These are phyloP conservation scores for Limnephilus marmoratus DNA, from an alignment of 2,888 invertebrate genomes.

Conservation along the genomic window DNA sequence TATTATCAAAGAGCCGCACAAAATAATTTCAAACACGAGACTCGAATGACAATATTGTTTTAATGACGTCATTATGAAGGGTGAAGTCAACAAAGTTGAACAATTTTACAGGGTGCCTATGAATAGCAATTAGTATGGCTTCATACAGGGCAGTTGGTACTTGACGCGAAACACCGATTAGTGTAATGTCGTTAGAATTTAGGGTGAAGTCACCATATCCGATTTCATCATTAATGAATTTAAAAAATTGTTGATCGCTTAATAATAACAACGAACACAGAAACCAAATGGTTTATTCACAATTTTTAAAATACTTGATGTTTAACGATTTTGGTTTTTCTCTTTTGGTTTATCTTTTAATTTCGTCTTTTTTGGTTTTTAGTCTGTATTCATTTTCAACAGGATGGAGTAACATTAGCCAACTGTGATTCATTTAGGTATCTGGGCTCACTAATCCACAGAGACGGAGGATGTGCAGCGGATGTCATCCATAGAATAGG, in stretches of 20 bases:
- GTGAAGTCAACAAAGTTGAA: neutral
- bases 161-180: neutral
- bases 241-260: neutral
- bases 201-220: neutral
- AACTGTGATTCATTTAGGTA: too few species aligned
- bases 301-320: too few species aligned
- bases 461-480: too few species aligned
- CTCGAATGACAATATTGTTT: constrained; percentile 2
- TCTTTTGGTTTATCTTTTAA: too few species aligned
- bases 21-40: neutral
- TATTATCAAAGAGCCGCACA: neutral
- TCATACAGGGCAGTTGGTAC: neutral
- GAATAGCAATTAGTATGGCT: constrained; percentile 2
- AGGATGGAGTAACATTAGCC: too few species aligned
- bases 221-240: neutral
- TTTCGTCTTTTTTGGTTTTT: too few species aligned
- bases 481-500: too few species aligned
- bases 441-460: too few species aligned
- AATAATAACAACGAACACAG: neutral
- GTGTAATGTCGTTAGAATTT: neutral
- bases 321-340: too few species aligned
- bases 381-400: too few species aligned
- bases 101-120: neutral
- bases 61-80: constrained; percentile 2
- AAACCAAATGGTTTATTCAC: too few species aligned